phyloP scores from a whole-genome alignment of 2,797 vertebrate species.

The Poeciliopsis paucimaculata region DNA sequence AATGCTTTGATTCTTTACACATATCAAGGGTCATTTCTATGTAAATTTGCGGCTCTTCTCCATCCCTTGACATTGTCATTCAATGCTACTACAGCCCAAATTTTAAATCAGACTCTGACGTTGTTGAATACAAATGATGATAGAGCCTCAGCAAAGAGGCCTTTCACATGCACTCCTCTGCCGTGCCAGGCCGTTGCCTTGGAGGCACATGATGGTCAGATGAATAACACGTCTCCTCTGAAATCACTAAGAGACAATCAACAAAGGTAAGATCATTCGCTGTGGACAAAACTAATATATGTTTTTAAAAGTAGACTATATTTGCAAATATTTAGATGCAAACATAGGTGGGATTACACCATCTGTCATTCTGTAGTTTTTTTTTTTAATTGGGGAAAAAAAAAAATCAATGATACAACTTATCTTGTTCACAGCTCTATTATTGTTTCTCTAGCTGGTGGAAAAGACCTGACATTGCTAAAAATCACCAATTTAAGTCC shows the following conservation, averaged over 20 bases:
- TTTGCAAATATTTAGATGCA: not conserved
- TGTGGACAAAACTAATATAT: not conserved
- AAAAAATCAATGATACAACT: not conserved
- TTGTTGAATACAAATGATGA: conserved; percentile 70
- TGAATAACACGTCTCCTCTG: conserved; percentile 41
- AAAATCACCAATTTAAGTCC: not conserved
- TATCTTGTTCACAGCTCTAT: not conserved
- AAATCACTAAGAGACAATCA: conserved; percentile 15
- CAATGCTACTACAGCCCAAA: conserved; percentile 46
- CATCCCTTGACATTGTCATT: conserved; percentile 57
- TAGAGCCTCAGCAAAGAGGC: conserved; percentile 54
- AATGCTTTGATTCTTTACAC: conserved; percentile 41
- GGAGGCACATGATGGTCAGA: conserved; percentile 47
- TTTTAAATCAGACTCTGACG: conserved; percentile 62
- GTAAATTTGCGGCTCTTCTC: conserved; percentile 59
- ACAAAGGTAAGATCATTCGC: conserved; percentile 13
- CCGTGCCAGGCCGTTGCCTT: conserved; percentile 29
- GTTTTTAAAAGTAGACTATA: not conserved
- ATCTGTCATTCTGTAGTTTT: not conserved
- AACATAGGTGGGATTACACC: not conserved
- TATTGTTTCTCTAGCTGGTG: not conserved
- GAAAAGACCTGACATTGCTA: not conserved
- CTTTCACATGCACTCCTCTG: conserved; percentile 41
- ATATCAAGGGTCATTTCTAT: conserved; percentile 62
- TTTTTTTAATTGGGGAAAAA: not conserved